Evolutionary conservation across 1,140 invertebrate species (phyloP), one percentile per base, ranked within the genome.

Genomic region (Chrysopa pallens): DNA sequence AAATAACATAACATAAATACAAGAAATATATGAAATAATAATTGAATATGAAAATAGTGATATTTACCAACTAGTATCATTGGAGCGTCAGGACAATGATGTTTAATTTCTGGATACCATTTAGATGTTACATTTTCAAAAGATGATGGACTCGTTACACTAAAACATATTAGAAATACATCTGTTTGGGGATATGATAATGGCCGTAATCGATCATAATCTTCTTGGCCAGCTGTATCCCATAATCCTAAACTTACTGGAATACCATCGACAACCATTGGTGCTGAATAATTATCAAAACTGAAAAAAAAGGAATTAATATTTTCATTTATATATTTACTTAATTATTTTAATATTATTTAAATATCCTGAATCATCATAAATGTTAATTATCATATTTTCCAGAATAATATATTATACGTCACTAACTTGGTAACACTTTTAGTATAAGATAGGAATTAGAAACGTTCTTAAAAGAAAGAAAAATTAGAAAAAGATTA

Each of bases 41-140:
- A 23, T 9, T 39, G 1, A 28, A 4, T 17, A 15, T 17, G 9
- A 45, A 6, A 14, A 42, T n/a, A n/a, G n/a, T 37, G 29, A 41
- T 7, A 61, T 72, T 65, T 63, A 86, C 90, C 90, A 58, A 98
- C 93, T 61, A 98, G 75, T 58, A 98, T 90, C 63, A 98, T 93
- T 43, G 94, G 94, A 43, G 91, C 89, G 72, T 95, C 91, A 43
- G 93, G 92, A 68, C 91, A 96, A 63, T 97, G 93, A 68, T 95
- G 89, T 69, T 94, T 92, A 51, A 98, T 93, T 78, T 98, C 95
- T 43, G 94, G 93, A 66, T 96, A 91, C 95, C 95, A 98, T 72
- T 96, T 96, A 47, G 86, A 92, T 50, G 86, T 90, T 38, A 96
- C 89, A 74, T 99, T 98, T 70, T 97, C 92, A 73, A 95, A 98